Evolutionary conservation across 2,797 vertebrate species (phyloP), one percentile per base, ranked within the genome.

Genomic region (Anguilla pacifica): DNA sequence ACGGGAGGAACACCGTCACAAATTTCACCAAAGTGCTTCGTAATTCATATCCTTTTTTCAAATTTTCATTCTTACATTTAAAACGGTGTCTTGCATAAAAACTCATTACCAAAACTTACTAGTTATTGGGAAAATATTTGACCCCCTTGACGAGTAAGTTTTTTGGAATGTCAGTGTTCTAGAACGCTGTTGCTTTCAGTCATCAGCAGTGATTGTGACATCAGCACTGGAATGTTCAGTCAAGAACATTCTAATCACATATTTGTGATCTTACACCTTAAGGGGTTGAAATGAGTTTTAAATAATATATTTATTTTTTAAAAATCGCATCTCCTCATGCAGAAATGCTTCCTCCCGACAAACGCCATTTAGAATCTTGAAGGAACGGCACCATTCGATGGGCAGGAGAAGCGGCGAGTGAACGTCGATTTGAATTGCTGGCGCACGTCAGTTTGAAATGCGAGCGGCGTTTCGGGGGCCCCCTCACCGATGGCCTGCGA

Each of bases 401-500:
- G 25, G 22, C 22, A n/a, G 61, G 13, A 59, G 57, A 59, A 15
- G 17, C 57, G 11, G 55, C 57, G 57, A 55, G 53, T 6, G 61
- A 64, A 64, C 4, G 61, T 64, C 22, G 25, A 2, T n/a, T 64
- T 64, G 61, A 22, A 64, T n/a, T 1, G 4, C 2, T 3, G 13
- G 57, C 57, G 57, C 9, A 59, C 0, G 57, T 19, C 13, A 17
- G 13, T 59, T 59, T 59, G 57, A 11, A 59, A 59, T 15, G 19
- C 6, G 17, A 25, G 61, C 61, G 5, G 61, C 13, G 35, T 15
- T 39, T 77, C 15, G 9, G 3, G 17, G 35, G 35, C 35, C 15
- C 43, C 19, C 87, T 43, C 94, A 99, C 99, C 99, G 93, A 99
- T 97, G 87, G 97, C 97, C 93, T 99, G 98, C 22, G 99, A 98